Conservation (phyloP, 2,797 vertebrate genomes). For the Moxostoma hubbsi region DNA sequence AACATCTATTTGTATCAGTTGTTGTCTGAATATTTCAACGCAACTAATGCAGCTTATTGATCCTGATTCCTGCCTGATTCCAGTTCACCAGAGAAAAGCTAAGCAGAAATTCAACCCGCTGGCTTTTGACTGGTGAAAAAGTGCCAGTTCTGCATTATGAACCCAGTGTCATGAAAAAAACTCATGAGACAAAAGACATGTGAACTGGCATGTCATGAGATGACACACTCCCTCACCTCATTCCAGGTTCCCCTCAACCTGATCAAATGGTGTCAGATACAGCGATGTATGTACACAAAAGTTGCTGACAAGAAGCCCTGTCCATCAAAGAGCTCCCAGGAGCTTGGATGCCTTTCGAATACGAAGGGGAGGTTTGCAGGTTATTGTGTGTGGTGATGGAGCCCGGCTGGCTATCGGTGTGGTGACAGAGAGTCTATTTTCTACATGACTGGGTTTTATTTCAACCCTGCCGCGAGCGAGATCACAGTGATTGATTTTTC, state of each 20-base stretch:
- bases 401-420: constrained; percentile 71
- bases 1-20: constrained; percentile 22
- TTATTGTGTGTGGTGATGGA: constrained; percentile 73
- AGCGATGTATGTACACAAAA: constrained; percentile 43
- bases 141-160: constrained; percentile 25
- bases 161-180: constrained; percentile 28
- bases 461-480: constrained; percentile 78
- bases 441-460: constrained; percentile 86
- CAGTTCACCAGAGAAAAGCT: neutral
- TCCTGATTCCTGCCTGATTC: neutral
- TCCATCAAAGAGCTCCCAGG: constrained; percentile 43
- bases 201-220: constrained; percentile 23
- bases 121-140: constrained; percentile 11
- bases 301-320: constrained; percentile 26
- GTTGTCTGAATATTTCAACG: constrained; percentile 49
- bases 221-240: constrained; percentile 41
- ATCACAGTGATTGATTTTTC: constrained; percentile 81
- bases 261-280: constrained; percentile 40
- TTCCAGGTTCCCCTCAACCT: constrained; percentile 37
- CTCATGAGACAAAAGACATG: constrained; percentile 28
- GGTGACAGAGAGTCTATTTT: constrained; percentile 84
- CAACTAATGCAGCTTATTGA: constrained; percentile 42
- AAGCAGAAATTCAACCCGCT: neutral
- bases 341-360: constrained; percentile 42
- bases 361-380: constrained; percentile 57